Base-by-base conservation (phyloP, 2,113 vertebrate genomes). In the Phyllostomus hastatus region DNA sequence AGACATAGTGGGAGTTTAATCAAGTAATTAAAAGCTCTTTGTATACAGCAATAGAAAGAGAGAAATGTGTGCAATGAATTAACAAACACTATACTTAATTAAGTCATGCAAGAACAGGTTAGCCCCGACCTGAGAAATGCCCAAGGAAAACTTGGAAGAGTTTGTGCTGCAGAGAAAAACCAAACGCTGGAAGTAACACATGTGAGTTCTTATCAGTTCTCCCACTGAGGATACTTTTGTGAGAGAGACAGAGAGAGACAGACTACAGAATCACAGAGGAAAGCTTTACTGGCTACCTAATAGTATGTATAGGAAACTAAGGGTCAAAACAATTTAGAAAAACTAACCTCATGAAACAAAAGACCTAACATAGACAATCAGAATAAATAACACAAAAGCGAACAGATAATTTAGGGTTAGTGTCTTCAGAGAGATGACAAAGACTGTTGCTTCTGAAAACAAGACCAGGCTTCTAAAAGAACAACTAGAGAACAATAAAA, bases 381-480 rank as follows among this genome's bases (percentile, higher is more conserved):
- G 95, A 97, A 78, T 85, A 97, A 96, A 86, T 89, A 67, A 83
- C 52, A 93, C 0, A 2, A 69, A 95, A 93, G 78, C 86, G 96
- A 97, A 91, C 85, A 69, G 91, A 96, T 93, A 96, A 97, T 95
- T 97, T 96, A 73, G 82, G 33, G 48, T 85, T 70, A 78, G 61
- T 79, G 82, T 91, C 88, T 84, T 97, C 85, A 85, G 88, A 96
- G 17, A 50, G 35, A 90, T 70, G 73, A 67, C 46, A 66, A 70
- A 94, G 26, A 61, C 66, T 26, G 66, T 33, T 88, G 78, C 86
- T 66, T 94, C 93, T 72, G 80, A 91, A 94, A 94, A 94, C 50
- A 91, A 81, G 66, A 73, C 43, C 46, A 82, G 52, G 19, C 57
- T 93, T 96, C 69, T 75, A 52, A 85, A 73, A 95, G 14, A 88